Conservation (phyloP, 2,888 invertebrate genomes). For the Tanytarsus gracilentus region DNA sequence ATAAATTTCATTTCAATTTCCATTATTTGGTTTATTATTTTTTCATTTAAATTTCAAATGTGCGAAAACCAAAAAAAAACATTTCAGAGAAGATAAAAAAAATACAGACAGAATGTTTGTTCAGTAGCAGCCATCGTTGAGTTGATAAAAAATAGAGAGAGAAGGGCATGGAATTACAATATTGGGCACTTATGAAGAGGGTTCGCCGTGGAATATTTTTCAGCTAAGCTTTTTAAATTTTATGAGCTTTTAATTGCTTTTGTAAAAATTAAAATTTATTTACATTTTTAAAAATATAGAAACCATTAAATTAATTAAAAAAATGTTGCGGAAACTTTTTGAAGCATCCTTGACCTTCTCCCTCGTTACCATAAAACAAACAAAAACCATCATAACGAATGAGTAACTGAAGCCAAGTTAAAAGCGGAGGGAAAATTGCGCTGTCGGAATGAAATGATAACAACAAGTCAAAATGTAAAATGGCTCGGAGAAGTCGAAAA, state of each 20-base stretch:
- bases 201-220: too few relatives aligned
- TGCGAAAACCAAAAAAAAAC: slow-evolving; percentile 20
- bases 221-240: too few relatives aligned
- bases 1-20: slow-evolving; percentile 29
- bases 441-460: slow-evolving; percentile 24
- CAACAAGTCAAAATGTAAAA: slow-evolving; percentile 29
- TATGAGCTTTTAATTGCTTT: too few relatives aligned
- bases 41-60: slow-evolving; percentile 28
- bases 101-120: slow-evolving; percentile 19
- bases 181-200: too few relatives aligned
- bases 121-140: slow-evolving; percentile 17
- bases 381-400: background rate
- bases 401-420: background rate
- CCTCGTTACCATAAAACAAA: too few relatives aligned
- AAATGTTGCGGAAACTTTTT: too few relatives aligned
- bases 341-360: too few relatives aligned
- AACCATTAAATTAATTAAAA: too few relatives aligned
- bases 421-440: background rate
- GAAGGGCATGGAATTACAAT: too few relatives aligned
- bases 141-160: too few relatives aligned
- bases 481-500: slow-evolving; percentile 24
- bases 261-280: too few relatives aligned
- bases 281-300: too few relatives aligned
- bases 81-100: slow-evolving; percentile 4
- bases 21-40: slow-evolving; percentile 29